A percentile compares a stretch with the other conserved stretches of the same genome.
Evolutionary conservation across 37 sponge, comb jelly and placozoan genomes (phyloP).

Genomic region (Theonella swinhoei): DNA sequence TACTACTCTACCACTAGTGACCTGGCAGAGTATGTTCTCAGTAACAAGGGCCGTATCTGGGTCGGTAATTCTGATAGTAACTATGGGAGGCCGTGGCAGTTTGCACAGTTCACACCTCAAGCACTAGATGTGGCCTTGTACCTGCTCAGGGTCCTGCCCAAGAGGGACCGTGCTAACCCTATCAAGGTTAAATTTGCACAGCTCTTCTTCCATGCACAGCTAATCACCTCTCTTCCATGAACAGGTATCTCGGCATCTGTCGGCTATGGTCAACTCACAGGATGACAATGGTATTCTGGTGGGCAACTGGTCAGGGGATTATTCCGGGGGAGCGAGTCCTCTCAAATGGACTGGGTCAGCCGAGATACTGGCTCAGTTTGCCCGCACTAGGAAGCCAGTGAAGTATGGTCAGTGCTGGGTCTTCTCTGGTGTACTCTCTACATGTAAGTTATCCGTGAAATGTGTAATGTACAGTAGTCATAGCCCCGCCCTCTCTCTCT

Average conservation of each 20-base stretch:
- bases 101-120: conserved; percentile 67
- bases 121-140: conserved; percentile 42
- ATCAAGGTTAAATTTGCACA: conserved; percentile 14
- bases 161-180: conserved; percentile 25
- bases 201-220: not conserved
- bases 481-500: too few species aligned
- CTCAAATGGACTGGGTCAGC: conserved; percentile 72
- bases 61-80: conserved; percentile 52
- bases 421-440: conserved; percentile 80
- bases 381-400: conserved; percentile 50
- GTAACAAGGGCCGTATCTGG: conserved; percentile 72
- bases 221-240: not conserved
- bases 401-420: conserved; percentile 86
- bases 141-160: conserved; percentile 18
- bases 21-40: conserved; percentile 71
- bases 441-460: conserved; percentile 39
- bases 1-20: conserved; percentile 32
- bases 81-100: conserved; percentile 73
- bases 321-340: conserved; percentile 59
- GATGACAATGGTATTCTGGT: conserved; percentile 65
- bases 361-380: conserved; percentile 59
- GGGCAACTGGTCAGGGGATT: conserved; percentile 77
- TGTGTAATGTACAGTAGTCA: too few species aligned
- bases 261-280: conserved; percentile 28
- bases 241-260: conserved; percentile 38